Base-by-base conservation (phyloP, 92 coral and sea anemone species). In the Nematostella vectensis region DNA sequence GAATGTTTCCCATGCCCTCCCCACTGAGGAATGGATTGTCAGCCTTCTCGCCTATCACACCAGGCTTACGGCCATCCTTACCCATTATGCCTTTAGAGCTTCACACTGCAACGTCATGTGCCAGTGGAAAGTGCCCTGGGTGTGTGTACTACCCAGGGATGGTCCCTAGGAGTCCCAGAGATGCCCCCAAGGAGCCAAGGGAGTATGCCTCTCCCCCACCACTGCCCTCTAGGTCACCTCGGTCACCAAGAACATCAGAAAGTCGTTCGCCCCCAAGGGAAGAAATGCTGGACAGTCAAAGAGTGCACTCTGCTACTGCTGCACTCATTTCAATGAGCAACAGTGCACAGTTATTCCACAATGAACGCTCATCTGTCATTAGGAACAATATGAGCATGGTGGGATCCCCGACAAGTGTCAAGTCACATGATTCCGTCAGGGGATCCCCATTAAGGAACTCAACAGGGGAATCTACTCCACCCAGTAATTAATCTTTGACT, bases 301-400 rank as follows among this genome's bases (percentile, higher is more conserved):
- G 88, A 59, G 67, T 81, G 43, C 81, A 88, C 38, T 69, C 88
- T 25, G 95, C 95, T 15, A 80, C 83, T 31, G 88, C 74, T 12
- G 88, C 95, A 13, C 65, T 85, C 4, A 80, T 85, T 52, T 79
- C 88, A 29, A 85, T 85, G 95, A 81, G 95, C 44, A 51, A 80
- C 17, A 43, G 62, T 25, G 81, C 75, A 47, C 55, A 67, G 43
- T 45, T 63, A 15, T 24, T 55, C 10, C 26, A 61, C 15, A 52
- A 28, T 27, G 72, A 44, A 31, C 22, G 72, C 18, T 53, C 20
- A 19, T 66, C 72, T 8, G 72, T 66, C 18, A 66, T 66, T 2
- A 66, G 30, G 44, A 59, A 55, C 55, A 66, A 45, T 47, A 6
- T 39, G 10, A 53, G 59, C 6, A 1, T 8, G 2, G 54, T 28